Evolutionary conservation across 2,113 vertebrate species (phyloP).

Genomic region (Dasyprocta punctata): DNA sequence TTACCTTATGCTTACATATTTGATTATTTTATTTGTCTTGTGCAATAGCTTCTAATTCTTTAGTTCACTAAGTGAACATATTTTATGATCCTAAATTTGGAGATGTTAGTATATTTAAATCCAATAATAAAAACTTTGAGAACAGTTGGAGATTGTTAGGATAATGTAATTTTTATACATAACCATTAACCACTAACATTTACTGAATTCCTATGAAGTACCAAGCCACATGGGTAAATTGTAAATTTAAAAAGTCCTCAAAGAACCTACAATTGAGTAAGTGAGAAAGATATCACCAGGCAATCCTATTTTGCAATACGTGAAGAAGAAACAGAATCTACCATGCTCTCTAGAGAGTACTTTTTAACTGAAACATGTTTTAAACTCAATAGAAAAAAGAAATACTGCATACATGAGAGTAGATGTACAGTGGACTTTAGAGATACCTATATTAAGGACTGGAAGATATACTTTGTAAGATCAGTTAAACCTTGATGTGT

Average conservation of each 20-base stretch:
- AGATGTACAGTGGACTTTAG: neutral
- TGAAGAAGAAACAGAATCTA: neutral
- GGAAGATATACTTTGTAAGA: neutral
- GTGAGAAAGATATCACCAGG: neutral
- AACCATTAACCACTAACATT: neutral
- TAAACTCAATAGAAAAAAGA: constrained; percentile 30
- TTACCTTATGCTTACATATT: neutral
- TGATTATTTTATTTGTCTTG: constrained; percentile 17
- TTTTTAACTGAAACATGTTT: constrained; percentile 1
- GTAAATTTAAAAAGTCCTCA: neutral
- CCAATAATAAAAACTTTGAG: neutral
- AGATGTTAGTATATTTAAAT: constrained; percentile 35
- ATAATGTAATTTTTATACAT: neutral
- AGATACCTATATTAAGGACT: neutral
- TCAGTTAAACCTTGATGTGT: neutral
- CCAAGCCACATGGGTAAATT: neutral
- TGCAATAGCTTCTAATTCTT: neutral
- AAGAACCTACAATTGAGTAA: neutral
- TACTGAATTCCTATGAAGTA: neutral
- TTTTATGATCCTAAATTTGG: constrained; percentile 26
- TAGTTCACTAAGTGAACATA: neutral
- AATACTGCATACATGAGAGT: neutral
- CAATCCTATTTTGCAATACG: neutral
- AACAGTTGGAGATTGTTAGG: constrained; percentile 8
- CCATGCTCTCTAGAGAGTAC: neutral